Percentiles rank a stretch among this genome's conserved stretches.
phyloP scores from a whole-genome alignment of 2,113 vertebrate species.

The Rutilus rutilus region DNA sequence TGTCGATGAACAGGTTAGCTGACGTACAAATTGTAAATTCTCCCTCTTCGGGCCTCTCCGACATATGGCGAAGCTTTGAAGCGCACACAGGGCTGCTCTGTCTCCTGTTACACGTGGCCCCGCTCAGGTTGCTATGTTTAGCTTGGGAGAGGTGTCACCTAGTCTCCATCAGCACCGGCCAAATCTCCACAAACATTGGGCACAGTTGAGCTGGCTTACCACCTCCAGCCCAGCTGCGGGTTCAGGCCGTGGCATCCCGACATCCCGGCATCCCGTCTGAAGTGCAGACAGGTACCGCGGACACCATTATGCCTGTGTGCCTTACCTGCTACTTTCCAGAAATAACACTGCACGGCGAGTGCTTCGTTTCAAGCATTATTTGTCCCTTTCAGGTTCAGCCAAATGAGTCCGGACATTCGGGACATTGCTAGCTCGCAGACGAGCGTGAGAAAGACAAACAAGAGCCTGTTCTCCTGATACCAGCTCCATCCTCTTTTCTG shows the following conservation, averaged over 20 bases:
- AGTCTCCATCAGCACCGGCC: constrained; percentile 55
- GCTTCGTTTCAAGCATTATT: neutral
- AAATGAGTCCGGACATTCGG: constrained; percentile 45
- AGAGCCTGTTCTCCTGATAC: constrained; percentile 33
- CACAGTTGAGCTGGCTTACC: constrained; percentile 46
- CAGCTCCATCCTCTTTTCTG: constrained; percentile 34
- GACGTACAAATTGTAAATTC: neutral
- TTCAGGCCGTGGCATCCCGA: constrained; percentile 24
- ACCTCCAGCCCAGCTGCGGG: constrained; percentile 46
- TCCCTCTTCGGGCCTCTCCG: constrained; percentile 37
- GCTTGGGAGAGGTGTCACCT: constrained; percentile 57
- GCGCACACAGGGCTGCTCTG: constrained; percentile 46
- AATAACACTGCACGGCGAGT: neutral
- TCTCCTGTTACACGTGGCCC: constrained; percentile 55
- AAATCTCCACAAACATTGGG: constrained; percentile 53
- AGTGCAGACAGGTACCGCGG: neutral
- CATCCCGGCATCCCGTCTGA: neutral
- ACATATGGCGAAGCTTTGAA: constrained; percentile 53
- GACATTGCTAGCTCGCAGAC: constrained; percentile 24
- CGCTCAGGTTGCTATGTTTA: constrained; percentile 60
- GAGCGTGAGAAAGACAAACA: constrained; percentile 58
- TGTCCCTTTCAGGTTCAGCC: constrained; percentile 24
- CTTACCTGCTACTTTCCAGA: constrained; percentile 11
- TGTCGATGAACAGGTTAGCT: constrained; percentile 5
- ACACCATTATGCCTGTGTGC: neutral